Percentiles rank a stretch among this genome's conserved stretches.
phyloP scores from a whole-genome alignment of 2,888 invertebrate genomes.

The Ophioninae sp. region DNA sequence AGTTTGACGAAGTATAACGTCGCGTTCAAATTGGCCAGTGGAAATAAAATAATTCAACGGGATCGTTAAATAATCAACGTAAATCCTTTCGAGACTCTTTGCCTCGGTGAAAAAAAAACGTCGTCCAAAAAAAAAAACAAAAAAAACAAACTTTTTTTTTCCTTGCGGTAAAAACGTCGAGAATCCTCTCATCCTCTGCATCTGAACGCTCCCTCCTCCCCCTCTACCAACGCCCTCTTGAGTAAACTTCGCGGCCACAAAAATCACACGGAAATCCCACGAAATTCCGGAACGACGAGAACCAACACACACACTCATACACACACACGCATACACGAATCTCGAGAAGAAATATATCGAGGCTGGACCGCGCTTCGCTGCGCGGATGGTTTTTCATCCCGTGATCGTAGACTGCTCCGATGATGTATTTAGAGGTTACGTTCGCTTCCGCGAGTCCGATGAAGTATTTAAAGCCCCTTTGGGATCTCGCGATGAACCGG shows the following conservation, averaged over 20 bases:
- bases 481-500: neutral
- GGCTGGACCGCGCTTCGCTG: slow-evolving; percentile 32
- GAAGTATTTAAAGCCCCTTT: slow-evolving; percentile 46
- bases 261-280: slow-evolving; percentile 44
- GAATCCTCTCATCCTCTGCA: slow-evolving; percentile 36
- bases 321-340: too few relatives aligned
- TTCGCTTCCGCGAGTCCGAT: slow-evolving; percentile 25
- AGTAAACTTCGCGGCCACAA: slow-evolving; percentile 28
- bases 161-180: slow-evolving; percentile 37
- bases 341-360: slow-evolving; percentile 48
- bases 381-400: slow-evolving; percentile 31
- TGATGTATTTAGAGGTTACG: slow-evolving; percentile 46
- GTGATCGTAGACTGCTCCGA: slow-evolving; percentile 14
- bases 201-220: slow-evolving; percentile 39
- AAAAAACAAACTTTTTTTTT: slow-evolving; percentile 8
- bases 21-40: neutral
- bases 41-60: slow-evolving; percentile 18
- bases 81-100: slow-evolving; percentile 1
- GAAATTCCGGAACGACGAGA: too few relatives aligned
- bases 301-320: too few relatives aligned
- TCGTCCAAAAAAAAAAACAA: too few relatives aligned
- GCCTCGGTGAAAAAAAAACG: slow-evolving; percentile 10
- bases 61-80: slow-evolving; percentile 14
- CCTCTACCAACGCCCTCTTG: neutral
- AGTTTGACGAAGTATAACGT: neutral